These are phyloP conservation scores for Entomyzon cyanotis DNA, from an alignment of 2,113 vertebrate species.

Conservation along the genomic window DNA sequence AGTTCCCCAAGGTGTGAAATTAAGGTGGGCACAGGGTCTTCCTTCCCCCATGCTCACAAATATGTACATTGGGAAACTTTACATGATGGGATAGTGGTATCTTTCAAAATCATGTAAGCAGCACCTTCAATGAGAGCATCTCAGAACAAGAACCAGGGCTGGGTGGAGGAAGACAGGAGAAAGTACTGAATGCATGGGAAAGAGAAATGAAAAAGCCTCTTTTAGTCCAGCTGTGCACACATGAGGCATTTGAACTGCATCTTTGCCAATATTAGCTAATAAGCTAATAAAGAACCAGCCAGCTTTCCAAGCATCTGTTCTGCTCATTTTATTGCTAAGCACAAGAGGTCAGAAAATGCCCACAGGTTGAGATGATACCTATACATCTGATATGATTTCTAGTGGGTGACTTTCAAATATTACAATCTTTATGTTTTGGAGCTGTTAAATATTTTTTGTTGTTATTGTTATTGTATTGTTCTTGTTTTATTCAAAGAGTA, in stretches of 20 bases:
- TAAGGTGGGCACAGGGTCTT: not conserved
- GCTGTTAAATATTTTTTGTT: not conserved
- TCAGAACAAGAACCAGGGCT: not conserved
- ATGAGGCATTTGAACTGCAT: not conserved
- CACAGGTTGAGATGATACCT: not conserved
- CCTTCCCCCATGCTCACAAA: not conserved
- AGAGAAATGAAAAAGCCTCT: not conserved
- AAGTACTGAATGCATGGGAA: not conserved
- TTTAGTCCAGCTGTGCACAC: not conserved
- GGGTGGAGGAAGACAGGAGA: rapidly evolving
- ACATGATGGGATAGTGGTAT: not conserved
- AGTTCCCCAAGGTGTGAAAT: not conserved
- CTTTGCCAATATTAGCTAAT: not conserved
- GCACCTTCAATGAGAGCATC: not conserved
- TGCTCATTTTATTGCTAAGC: not conserved
- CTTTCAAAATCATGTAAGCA: not conserved
- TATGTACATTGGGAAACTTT: not conserved
- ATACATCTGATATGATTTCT: not conserved
- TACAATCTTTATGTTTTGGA: not conserved
- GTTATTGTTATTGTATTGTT: not conserved
- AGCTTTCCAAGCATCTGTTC: not conserved
- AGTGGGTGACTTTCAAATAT: not conserved
- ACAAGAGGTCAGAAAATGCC: not conserved
- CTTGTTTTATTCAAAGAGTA: not conserved
- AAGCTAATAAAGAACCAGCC: not conserved